Percentiles rank a stretch among this genome's conserved stretches.
phyloP scores from a whole-genome alignment of 2,888 invertebrate species.

The Prionchulus punctatus region DNA sequence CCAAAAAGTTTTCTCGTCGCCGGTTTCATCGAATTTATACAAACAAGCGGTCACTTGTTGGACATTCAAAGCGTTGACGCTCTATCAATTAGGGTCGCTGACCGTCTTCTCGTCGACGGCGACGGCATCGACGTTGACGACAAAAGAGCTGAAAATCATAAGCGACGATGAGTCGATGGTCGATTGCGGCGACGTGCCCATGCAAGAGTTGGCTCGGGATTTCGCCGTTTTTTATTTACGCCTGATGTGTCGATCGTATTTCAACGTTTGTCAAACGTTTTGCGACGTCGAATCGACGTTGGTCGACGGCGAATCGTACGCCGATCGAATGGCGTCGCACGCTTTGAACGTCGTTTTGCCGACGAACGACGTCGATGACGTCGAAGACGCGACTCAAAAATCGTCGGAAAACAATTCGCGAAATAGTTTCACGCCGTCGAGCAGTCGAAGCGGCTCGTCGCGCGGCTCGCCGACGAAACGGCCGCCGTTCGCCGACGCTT shows the following conservation, averaged over 20 bases:
- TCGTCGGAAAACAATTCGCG: not conserved
- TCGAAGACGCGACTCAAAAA: not conserved
- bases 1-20: constrained; percentile 73
- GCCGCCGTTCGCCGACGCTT: too few species aligned
- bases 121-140: constrained; percentile 17
- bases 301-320: too few species aligned
- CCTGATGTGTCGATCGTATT: not conserved
- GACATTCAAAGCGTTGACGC: constrained; percentile 58
- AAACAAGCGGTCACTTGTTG: constrained; percentile 79
- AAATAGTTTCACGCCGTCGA: too few species aligned
- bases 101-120: constrained; percentile 28
- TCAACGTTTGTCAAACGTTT: constrained; percentile 10
- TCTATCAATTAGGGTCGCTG: constrained; percentile 52
- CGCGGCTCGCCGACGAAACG: too few species aligned
- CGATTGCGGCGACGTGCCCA: constrained; percentile 7
- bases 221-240: not conserved
- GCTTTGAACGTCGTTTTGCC: too few species aligned
- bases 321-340: too few species aligned
- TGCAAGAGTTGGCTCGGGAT: not conserved
- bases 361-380: too few species aligned
- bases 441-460: too few species aligned
- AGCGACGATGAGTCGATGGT: too few species aligned
- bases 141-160: not conserved
- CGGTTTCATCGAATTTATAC: constrained; percentile 71
- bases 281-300: too few species aligned